Evolutionary conservation across 2,888 invertebrate genomes (phyloP).

Genomic region (Chrysodeixis includens): DNA sequence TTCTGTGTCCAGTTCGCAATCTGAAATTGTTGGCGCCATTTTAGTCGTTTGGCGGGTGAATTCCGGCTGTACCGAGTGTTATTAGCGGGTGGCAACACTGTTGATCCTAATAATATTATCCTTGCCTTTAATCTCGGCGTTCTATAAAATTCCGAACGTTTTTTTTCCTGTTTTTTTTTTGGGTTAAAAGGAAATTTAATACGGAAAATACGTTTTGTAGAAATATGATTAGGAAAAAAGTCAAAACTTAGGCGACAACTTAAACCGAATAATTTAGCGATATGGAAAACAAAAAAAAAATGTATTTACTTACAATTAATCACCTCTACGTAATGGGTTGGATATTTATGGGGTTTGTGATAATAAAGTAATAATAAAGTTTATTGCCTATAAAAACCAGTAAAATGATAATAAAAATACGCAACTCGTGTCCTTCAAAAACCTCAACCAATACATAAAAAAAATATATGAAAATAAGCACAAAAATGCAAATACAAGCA

Average conservation of each 20-base stretch:
- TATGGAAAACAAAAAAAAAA: too few relatives aligned
- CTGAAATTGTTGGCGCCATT: constrained; percentile 43
- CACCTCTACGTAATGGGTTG: too few relatives aligned
- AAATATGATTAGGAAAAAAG: too few relatives aligned
- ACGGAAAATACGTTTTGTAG: too few relatives aligned
- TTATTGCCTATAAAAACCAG: too few relatives aligned
- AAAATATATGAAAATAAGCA: too few relatives aligned
- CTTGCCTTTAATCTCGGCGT: constrained; percentile 53
- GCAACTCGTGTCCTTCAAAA: not conserved
- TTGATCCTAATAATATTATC: constrained; percentile 49
- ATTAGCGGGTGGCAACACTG: constrained; percentile 51
- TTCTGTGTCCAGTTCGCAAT: constrained; percentile 46
- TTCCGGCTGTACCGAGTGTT: constrained; percentile 43
- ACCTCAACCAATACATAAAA: not conserved
- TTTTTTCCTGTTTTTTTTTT: not conserved
- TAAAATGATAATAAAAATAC: too few relatives aligned
- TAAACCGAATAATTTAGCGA: too few relatives aligned
- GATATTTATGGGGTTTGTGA: too few relatives aligned
- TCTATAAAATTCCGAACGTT: constrained; percentile 32
- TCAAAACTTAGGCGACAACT: too few relatives aligned
- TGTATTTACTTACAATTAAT: too few relatives aligned
- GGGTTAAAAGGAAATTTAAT: not conserved
- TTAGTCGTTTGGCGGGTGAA: constrained; percentile 37
- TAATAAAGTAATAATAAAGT: too few relatives aligned
- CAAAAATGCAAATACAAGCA: constrained; percentile 16